Base-by-base conservation (phyloP, 1,140 invertebrate genomes). In the Formica exsecta region DNA sequence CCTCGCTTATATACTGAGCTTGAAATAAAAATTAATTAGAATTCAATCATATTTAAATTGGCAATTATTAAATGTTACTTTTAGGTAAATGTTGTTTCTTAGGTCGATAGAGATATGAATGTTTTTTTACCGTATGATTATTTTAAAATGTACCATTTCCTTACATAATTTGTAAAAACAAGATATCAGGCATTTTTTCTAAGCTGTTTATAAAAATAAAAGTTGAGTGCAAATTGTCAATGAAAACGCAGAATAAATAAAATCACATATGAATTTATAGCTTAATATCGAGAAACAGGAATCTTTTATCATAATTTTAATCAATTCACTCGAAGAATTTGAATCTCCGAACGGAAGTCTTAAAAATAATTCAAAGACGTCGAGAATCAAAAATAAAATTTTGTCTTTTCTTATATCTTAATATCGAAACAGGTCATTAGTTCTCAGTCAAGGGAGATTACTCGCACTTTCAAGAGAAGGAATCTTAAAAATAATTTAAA, bases 81-180 rank as follows among this genome's bases (percentile, higher is more conserved):
- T 57, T 61, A 74, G 29, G 57, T 74, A 83, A 38, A 83, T 73
- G 41, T 61, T 74, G 54, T 73, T 83, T 74, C 79, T 83, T 83
- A 83, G 68, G 57, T 83, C 79, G 79, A 83, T 70, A 80, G 64
- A 80, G 62, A 80, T 83, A 83, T 83, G 79, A 70, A 83, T 83
- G 54, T 38, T 32, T 74, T 74, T 83, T 61, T 22, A 36, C 3
- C 19, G 11, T 81, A 74, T 16, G 54, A 83, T 74, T 83, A 83
- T 74, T 61, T 61, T 5, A 19, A 51, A 74, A 74, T 48, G 38
- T 74, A 83, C 57, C 36, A 62, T 74, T 73, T 61, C 54, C 68
- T 83, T 74, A 73, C 25, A 62, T 70, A 66, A 74, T 74, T 74
- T 74, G 1, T 32, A 83, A 74, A 83, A 83, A 7, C 54, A 73